These are phyloP conservation scores for Selene dorsalis DNA, from an alignment of 2,797 vertebrate genomes.

Conservation along the genomic window DNA sequence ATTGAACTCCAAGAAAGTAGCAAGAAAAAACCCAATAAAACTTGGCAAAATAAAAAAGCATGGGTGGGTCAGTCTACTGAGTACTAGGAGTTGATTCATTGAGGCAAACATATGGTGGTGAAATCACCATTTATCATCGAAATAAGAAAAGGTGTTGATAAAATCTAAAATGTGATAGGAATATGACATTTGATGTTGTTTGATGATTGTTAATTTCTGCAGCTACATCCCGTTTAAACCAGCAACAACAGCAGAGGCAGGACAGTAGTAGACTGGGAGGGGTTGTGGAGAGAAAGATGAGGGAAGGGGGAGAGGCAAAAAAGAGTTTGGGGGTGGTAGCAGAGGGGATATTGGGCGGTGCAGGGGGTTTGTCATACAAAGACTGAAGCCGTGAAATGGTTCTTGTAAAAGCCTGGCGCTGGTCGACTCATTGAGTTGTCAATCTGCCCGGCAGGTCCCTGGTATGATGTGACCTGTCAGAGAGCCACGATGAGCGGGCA, in stretches of 20 bases:
- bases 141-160: neutral
- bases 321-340: conserved; percentile 18
- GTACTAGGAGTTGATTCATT: neutral
- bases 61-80: neutral
- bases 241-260: conserved; percentile 12
- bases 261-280: conserved; percentile 20
- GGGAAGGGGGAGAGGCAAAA: conserved; percentile 5
- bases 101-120: neutral
- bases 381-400: conserved; percentile 79
- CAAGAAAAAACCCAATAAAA: neutral
- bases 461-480: conserved; percentile 79
- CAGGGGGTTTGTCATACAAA: conserved; percentile 68
- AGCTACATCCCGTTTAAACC: neutral
- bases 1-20: neutral
- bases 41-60: neutral
- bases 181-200: too few relatives aligned
- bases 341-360: conserved; percentile 26
- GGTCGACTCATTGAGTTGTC: conserved; percentile 89
- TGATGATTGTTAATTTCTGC: too few relatives aligned
- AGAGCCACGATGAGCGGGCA: conserved; percentile 34
- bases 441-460: conserved; percentile 82
- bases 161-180: neutral
- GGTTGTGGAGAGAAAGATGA: conserved; percentile 16
- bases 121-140: neutral
- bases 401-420: conserved; percentile 76